Percentiles rank a stretch among this genome's conserved stretches.
These are phyloP conservation scores for Antigone vipio DNA, from an alignment of 2,113 vertebrate species.

Conservation along the genomic window DNA sequence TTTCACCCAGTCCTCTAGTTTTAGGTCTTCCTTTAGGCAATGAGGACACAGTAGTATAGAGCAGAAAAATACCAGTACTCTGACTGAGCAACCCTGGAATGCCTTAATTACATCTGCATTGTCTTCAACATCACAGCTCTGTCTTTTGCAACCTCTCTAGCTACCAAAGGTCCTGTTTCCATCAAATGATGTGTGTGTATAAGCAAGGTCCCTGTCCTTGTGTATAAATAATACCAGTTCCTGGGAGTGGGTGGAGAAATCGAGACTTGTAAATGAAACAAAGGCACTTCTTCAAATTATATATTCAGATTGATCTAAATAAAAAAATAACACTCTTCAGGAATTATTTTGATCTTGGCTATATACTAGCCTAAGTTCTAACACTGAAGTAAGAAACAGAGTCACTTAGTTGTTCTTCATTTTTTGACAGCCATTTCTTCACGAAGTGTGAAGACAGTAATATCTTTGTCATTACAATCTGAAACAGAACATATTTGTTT, in stretches of 20 bases:
- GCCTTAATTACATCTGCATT: background rate
- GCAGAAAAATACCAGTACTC: background rate
- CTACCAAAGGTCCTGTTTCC: background rate
- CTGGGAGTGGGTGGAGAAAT: background rate
- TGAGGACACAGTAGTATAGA: background rate
- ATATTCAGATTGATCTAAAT: background rate
- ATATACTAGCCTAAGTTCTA: background rate
- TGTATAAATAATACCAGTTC: background rate
- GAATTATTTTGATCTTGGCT: background rate
- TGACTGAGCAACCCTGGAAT: background rate
- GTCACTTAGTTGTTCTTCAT: background rate
- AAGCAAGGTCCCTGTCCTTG: background rate
- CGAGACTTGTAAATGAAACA: background rate
- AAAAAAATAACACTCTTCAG: background rate
- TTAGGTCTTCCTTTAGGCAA: background rate
- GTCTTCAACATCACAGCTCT: background rate
- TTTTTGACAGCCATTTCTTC: background rate
- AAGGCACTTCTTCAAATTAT: background rate
- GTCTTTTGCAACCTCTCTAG: background rate
- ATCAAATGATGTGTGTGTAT: background rate
- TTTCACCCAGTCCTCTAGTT: background rate
- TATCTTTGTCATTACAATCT: background rate
- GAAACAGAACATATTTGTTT: conserved; percentile 20
- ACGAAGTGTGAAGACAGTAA: background rate
- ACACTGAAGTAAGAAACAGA: background rate